Evolutionary conservation across 2,113 vertebrate genomes (phyloP).

Genomic region (Chamaea fasciata): DNA sequence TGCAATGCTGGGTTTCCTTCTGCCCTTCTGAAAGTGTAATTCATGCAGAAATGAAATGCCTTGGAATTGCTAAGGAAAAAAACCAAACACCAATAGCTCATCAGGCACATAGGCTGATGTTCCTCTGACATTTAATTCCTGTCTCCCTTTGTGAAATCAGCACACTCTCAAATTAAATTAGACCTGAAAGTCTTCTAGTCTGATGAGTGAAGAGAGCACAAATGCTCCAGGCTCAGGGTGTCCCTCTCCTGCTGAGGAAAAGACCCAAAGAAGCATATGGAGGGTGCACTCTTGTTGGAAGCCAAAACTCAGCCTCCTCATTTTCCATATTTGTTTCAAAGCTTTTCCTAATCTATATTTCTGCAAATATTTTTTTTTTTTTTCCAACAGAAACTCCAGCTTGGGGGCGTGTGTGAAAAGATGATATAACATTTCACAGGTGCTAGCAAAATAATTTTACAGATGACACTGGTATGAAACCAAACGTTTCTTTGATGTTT

Average conservation of each 20-base stretch:
- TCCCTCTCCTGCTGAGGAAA: background rate
- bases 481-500: background rate
- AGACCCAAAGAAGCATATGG: background rate
- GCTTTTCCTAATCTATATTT: background rate
- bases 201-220: background rate
- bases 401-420: background rate
- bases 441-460: background rate
- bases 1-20: background rate
- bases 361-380: background rate
- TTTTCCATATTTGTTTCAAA: background rate
- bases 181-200: background rate
- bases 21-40: background rate
- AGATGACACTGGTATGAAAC: background rate
- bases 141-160: background rate
- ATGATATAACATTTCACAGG: background rate
- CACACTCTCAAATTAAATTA: conserved; percentile 3
- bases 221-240: background rate
- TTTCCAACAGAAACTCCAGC: background rate
- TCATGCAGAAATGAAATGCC: background rate
- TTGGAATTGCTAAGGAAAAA: background rate
- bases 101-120: background rate
- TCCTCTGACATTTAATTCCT: background rate
- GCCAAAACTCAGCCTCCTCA: background rate
- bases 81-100: background rate
- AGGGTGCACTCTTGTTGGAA: background rate